Evolutionary conservation across 2,888 invertebrate species (phyloP), one percentile per base, ranked within the genome.

Genomic region (Drosophila peninsularis): DNA sequence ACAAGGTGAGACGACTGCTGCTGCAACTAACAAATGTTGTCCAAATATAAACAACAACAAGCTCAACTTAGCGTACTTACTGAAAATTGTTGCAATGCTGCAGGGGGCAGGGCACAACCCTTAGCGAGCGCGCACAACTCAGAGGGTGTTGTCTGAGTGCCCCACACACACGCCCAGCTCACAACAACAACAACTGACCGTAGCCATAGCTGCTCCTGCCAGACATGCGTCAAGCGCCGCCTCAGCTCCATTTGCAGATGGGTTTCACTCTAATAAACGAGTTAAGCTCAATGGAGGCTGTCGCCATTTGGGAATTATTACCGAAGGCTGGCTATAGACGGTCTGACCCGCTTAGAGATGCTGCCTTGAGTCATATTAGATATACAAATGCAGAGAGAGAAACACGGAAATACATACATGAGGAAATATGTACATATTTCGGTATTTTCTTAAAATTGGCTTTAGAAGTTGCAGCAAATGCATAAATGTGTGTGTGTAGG

Each of bases 141-240:
- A 65, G 24, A 41, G 71, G 69, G 75, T 62, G 81, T 84, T 82
- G 84, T 82, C 82, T 82, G 67, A 70, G 73, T 52, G 47, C 64
- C 71, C 66, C 71, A 69, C 68, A 50, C 36, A 14, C 14, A 24
- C 67, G 37, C 5, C 24, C 5, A 14, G 7, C 27, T 21, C 27
- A 21, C 27, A 21, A 32, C 32, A 24, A 47, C 34, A 56, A 41
- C 19, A 36, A 57, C 10, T 44, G 45, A 45, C 41, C 30, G 41
- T 30, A 30, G 19, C 24, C 5, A 19, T n/a, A 21, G 14, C 2
- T 34, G 4, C 6, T 34, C n/a, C 7, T 34, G 11, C 11, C 32
- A 24, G 14, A 13, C 57, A 52, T 52, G 37, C 21, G 52, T 37
- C 52, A 32, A 24, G 32, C 47, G 32, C 32, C 36, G 21, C 14